Base-by-base conservation (phyloP, 2,888 invertebrate species). In the Chrysomela aeneicollis region DNA sequence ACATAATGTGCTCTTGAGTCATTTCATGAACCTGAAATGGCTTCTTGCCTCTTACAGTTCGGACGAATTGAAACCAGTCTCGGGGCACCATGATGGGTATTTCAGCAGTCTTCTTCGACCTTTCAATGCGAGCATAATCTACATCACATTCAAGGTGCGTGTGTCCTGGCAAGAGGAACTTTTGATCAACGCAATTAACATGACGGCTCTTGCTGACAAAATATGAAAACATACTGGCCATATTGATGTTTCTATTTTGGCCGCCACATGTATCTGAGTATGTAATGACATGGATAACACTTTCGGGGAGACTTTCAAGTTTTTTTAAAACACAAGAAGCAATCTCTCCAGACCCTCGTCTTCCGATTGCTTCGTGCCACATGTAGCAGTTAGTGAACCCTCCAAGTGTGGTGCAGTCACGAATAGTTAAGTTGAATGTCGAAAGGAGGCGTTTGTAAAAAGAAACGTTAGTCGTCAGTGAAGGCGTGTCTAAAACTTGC, bases 231-330 rank as follows among this genome's bases (percentile, higher is more conserved):
- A 73, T 71, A 42, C 55, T 57, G 52, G 67, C 58, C 61, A 72
- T 66, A 50, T 63, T 67, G 21, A 67, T 69, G 42, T 72, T 70
- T 53, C 68, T 65, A 55, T 73, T 72, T 66, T 72, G 72, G 15
- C 68, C 72, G 4, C 70, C 71, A 66, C 71, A 71, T 63, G 68
- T 67, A 37, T 71, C 71, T 49, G 71, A 72, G 50, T 71, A 69
- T 19, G 62, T 63, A 57, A 63, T 50, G 21, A 72, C 69, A 62
- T 69, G 64, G n/a, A 60, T 59, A 32, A 54, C 64, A 58, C 19
- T 60, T 30, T 66, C 58, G 22, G 60, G 57, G 12, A 69, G 18
- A 35, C 32, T 63, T 68, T 67, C n/a, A 37, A 66, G 58, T 59
- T 61, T 66, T 69, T 69, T 60, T 9, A 69, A 69, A 63, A 70